Evolutionary conservation across 1,140 invertebrate genomes (phyloP).

Genomic region (Bombus terrestris): DNA sequence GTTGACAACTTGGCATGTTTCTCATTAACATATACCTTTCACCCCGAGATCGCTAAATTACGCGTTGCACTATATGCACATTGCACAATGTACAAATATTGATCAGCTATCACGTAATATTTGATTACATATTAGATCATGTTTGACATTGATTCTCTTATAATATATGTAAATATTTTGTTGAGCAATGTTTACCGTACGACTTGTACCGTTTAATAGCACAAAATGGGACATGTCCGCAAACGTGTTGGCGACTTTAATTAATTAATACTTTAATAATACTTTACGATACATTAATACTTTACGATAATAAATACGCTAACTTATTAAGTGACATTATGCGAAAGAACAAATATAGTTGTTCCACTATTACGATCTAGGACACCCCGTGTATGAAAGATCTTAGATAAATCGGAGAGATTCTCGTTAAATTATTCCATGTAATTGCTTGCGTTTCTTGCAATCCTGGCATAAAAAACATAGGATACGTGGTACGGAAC

Average conservation of each 20-base stretch:
- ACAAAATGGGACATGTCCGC: not conserved
- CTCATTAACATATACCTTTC: conserved; percentile 18
- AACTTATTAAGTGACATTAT: too few relatives aligned
- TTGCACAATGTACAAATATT: not conserved
- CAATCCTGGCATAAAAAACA: not conserved
- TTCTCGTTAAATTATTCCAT: not conserved
- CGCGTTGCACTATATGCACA: not conserved
- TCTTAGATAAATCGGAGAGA: not conserved
- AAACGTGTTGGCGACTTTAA: too few relatives aligned
- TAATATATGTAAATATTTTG: not conserved
- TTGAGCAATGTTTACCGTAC: not conserved
- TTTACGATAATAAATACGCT: too few relatives aligned
- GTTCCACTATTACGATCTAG: not conserved
- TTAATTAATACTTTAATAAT: too few relatives aligned
- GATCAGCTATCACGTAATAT: conserved; percentile 5
- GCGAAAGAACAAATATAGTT: not conserved
- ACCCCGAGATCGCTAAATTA: not conserved
- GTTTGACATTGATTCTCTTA: conserved; percentile 1
- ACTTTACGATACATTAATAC: too few relatives aligned
- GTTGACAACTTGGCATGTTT: not conserved
- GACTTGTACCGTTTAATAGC: too few relatives aligned
- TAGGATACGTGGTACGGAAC: not conserved
- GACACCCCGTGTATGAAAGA: not conserved
- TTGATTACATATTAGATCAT: not conserved
- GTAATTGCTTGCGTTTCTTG: not conserved